Conservation (phyloP, 37 sponge, comb jelly and placozoan genomes). For the Halichondria panicea region DNA sequence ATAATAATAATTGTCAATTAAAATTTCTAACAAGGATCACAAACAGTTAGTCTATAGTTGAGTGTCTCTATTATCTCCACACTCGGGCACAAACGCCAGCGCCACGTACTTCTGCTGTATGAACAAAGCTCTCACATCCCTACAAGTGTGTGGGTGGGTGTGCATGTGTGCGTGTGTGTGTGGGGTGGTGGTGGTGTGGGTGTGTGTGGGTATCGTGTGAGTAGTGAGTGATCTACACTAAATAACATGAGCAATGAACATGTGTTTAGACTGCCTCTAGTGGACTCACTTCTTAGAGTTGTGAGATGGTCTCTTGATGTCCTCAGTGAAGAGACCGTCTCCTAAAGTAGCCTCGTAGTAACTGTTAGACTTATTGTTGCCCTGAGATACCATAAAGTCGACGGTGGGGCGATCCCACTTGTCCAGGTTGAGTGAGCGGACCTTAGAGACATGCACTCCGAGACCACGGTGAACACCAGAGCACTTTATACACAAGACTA, state of each 20-base stretch:
- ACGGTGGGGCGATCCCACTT: slow-evolving; percentile 71
- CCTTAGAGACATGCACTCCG: slow-evolving; percentile 89
- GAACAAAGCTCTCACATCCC: slow-evolving; percentile 51
- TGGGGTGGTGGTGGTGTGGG: too few relatives aligned
- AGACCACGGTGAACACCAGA: slow-evolving; percentile 88
- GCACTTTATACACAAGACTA: slow-evolving; percentile 83
- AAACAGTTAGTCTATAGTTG: not conserved
- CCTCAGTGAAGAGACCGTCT: slow-evolving; percentile 1
- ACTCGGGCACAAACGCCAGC: slow-evolving; percentile 50
- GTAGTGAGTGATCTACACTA: too few relatives aligned
- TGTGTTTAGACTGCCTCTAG: not conserved
- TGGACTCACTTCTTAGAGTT: slow-evolving; percentile 64
- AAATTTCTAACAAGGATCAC: not conserved
- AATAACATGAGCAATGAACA: not conserved
- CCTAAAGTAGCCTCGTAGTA: slow-evolving; percentile 74
- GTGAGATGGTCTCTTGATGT: slow-evolving; percentile 50
- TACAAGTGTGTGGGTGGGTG: slow-evolving; percentile 8
- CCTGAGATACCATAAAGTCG: slow-evolving; percentile 81
- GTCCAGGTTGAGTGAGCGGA: slow-evolving; percentile 83
- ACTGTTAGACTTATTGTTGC: slow-evolving; percentile 75
- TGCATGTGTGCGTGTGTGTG: too few relatives aligned
- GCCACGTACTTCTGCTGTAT: slow-evolving; percentile 75
- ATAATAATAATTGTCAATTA: slow-evolving; percentile 1
- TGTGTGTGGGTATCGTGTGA: too few relatives aligned
- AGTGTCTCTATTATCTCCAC: slow-evolving; percentile 15